phyloP scores from a whole-genome alignment of 2,797 vertebrate genomes.

The Hipposideros larvatus region DNA sequence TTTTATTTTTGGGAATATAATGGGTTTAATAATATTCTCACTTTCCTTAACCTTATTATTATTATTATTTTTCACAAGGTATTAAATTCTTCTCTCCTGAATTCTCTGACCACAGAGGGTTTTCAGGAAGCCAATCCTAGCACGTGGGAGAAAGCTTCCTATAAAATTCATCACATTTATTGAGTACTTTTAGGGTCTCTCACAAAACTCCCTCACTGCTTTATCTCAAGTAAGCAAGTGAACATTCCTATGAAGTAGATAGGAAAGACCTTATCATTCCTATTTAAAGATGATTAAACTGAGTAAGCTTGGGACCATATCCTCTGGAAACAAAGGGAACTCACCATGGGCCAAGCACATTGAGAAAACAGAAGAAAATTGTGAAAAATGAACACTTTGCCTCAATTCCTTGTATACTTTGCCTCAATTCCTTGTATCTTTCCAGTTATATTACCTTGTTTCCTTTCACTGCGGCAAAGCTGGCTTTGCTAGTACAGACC shows the following conservation, averaged over 20 bases:
- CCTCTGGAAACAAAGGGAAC: constrained; percentile 2
- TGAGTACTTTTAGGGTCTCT: not conserved
- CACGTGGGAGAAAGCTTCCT: not conserved
- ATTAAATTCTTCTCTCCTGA: not conserved
- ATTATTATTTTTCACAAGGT: not conserved
- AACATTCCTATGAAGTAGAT: not conserved
- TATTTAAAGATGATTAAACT: constrained; percentile 60
- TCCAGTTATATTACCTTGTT: constrained; percentile 39
- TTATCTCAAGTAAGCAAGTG: constrained; percentile 18
- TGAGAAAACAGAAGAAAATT: constrained; percentile 58
- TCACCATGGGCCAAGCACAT: not conserved
- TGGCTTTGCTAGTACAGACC: constrained; percentile 47
- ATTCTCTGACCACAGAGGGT: not conserved
- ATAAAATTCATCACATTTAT: not conserved
- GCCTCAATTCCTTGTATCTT: constrained; percentile 26
- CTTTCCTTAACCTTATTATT: not conserved
- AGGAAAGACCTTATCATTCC: not conserved
- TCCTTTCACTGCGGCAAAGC: constrained; percentile 12
- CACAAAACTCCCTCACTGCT: not conserved
- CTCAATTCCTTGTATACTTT: not conserved
- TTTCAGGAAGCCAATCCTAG: not conserved
- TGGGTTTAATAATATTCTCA: not conserved
- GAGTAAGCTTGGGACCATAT: not conserved
- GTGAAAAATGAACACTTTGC: constrained; percentile 6
- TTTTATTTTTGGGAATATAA: constrained; percentile 39